Evolutionary conservation across 2,888 invertebrate species (phyloP), one percentile per base, ranked within the genome.

Genomic region (Crepidodera aurea): DNA sequence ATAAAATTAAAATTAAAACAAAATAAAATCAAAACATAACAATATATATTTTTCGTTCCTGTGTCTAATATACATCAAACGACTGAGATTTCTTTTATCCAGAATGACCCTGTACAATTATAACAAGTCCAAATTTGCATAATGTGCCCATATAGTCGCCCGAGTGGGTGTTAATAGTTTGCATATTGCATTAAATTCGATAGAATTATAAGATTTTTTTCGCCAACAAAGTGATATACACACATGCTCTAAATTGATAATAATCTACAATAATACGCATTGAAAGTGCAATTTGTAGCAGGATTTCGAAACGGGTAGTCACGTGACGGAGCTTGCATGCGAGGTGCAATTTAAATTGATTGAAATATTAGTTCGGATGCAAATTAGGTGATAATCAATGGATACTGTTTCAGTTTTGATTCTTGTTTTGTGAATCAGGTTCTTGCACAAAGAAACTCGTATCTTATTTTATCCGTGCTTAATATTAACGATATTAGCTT

Each of bases 221-320:
- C 42, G 12, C 19, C 7, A 19, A 42, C 42, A 22, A 42, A 42
- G 4, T 42, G 42, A 42, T 46, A 46, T 25, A 19, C 19, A 44
- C n/a, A 44, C 25, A 46, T 27, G 46, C 25, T 5, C 46, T 19
- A 16, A 18, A 44, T 44, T 19, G 42, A 44, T 44, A 44, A 44
- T 19, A 19, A 44, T 44, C 42, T 44, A 44, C 19, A 44, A 19
- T 44, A 44, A 1, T 19, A 44, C 4, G 25, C 12, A 25, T 19
- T 27, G 22, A 25, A 27, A 46, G 13, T 46, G 12, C 25, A 46
- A 25, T 46, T 46, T 46, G 40, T 18, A 42, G 12, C 10, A 0
- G 2, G 32, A 2, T 34, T 34, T 34, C 13, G 13, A 34, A 34
- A 34, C 12, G 4, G 10, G 12, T 6, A 34, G 34, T 34, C 34